Conservation (phyloP, 1,140 invertebrate species). For the Trichonephila inaurata region DNA sequence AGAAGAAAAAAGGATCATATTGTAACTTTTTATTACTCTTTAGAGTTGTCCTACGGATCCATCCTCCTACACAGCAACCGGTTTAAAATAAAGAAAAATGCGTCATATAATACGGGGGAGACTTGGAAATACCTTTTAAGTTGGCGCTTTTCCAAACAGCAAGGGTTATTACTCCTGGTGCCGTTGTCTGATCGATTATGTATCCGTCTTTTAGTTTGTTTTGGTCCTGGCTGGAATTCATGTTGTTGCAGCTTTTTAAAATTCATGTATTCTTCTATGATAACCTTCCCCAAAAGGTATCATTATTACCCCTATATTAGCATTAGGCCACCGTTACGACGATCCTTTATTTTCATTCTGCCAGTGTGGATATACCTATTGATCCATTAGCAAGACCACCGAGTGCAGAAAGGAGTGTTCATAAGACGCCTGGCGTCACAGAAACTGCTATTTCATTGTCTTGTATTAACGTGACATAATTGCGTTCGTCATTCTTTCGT, state of each 20-base stretch:
- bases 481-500: too few species aligned
- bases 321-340: slow-evolving; percentile 6
- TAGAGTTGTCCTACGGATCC: neutral
- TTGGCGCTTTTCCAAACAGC: slow-evolving; percentile 41
- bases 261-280: slow-evolving; percentile 21
- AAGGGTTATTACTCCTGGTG: slow-evolving; percentile 38
- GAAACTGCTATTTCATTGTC: slow-evolving; percentile 36
- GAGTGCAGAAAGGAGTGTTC: neutral
- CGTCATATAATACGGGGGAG: neutral
- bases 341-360: neutral
- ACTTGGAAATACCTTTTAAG: neutral
- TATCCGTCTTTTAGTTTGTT: neutral
- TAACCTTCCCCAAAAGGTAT: slow-evolving; percentile 10
- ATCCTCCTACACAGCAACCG: neutral
- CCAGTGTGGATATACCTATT: neutral
- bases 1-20: too few species aligned
- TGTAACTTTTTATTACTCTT: too few species aligned
- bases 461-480: slow-evolving; percentile 18
- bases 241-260: neutral
- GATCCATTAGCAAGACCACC: neutral
- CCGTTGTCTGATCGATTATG: slow-evolving; percentile 30
- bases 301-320: slow-evolving; percentile 19
- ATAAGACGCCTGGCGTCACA: neutral
- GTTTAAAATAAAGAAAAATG: slow-evolving; percentile 29
- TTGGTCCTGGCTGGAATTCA: neutral